A percentile compares a stretch with the other conserved stretches of the same genome.
Evolutionary conservation across 2,888 invertebrate genomes (phyloP).

Genomic region (Orthosia cruda): DNA sequence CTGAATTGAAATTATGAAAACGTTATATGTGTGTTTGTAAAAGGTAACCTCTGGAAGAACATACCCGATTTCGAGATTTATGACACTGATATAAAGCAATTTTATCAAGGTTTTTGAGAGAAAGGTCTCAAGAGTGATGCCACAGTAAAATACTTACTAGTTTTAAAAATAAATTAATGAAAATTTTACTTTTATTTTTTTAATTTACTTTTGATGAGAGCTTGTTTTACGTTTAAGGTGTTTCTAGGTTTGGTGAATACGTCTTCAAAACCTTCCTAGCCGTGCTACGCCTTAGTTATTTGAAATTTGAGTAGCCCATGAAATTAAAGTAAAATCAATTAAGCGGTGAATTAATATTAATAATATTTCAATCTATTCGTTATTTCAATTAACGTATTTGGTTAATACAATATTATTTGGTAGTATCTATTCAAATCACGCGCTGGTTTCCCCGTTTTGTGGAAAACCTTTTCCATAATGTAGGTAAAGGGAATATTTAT

Average conservation of each 20-base stretch:
- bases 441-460: conserved; percentile 56
- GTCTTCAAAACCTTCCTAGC: too few relatives aligned
- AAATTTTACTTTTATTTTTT: too few relatives aligned
- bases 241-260: too few relatives aligned
- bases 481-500: conserved; percentile 47
- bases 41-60: not conserved
- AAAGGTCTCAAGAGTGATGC: too few relatives aligned
- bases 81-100: not conserved
- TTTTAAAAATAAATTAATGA: not conserved
- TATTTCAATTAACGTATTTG: conserved; percentile 69
- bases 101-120: too few relatives aligned
- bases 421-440: conserved; percentile 69
- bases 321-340: not conserved
- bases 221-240: too few relatives aligned
- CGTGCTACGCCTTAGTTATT: too few relatives aligned
- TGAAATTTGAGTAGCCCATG: too few relatives aligned
- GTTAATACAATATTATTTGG: too few relatives aligned
- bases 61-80: not conserved
- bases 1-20: not conserved
- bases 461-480: conserved; percentile 52
- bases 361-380: conserved; percentile 35
- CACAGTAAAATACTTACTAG: too few relatives aligned
- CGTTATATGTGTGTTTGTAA: not conserved
- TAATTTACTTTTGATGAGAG: too few relatives aligned
- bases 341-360: not conserved